phyloP scores from a whole-genome alignment of 2,888 invertebrate genomes.

The Charanyca ferruginea region DNA sequence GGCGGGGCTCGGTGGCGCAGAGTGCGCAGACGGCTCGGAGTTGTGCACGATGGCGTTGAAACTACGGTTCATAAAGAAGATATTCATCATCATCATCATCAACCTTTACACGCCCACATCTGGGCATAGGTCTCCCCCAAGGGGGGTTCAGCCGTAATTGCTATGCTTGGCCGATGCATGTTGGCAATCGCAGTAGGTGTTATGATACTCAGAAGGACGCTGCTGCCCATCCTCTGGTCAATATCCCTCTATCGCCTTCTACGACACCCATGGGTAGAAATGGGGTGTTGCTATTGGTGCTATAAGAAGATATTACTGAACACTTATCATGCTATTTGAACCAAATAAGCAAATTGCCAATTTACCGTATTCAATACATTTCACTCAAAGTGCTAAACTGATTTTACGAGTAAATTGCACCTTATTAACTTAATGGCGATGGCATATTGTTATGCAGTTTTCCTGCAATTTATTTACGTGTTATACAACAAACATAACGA shows the following conservation, averaged over 20 bases:
- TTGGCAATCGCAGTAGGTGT: too few species aligned
- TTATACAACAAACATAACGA: conserved; percentile 70
- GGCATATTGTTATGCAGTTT: conserved; percentile 61
- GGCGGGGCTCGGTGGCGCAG: conserved; percentile 71
- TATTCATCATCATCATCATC: too few species aligned
- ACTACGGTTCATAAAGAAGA: conserved; percentile 70
- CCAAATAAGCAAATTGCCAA: conserved; percentile 30
- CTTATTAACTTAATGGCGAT: conserved; percentile 53
- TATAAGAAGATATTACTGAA: conserved; percentile 34
- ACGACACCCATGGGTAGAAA: too few species aligned
- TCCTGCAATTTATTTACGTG: conserved; percentile 57
- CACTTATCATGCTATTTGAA: conserved; percentile 9
- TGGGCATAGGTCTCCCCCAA: too few species aligned
- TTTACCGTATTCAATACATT: conserved; percentile 48
- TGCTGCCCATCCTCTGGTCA: too few species aligned
- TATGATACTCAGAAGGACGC: too few species aligned
- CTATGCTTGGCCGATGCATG: too few species aligned
- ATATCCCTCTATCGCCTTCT: too few species aligned
- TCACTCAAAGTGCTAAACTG: conserved; percentile 45
- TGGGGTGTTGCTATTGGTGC: too few species aligned
- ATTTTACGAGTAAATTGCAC: conserved; percentile 49
- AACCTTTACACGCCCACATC: too few species aligned
- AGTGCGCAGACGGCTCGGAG: conserved; percentile 80
- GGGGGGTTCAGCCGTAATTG: too few species aligned
- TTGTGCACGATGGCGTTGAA: conserved; percentile 88